Evolutionary conservation across 2,797 vertebrate genomes (phyloP), one percentile per base, ranked within the genome.

Genomic region (Sebastes steindachneri): DNA sequence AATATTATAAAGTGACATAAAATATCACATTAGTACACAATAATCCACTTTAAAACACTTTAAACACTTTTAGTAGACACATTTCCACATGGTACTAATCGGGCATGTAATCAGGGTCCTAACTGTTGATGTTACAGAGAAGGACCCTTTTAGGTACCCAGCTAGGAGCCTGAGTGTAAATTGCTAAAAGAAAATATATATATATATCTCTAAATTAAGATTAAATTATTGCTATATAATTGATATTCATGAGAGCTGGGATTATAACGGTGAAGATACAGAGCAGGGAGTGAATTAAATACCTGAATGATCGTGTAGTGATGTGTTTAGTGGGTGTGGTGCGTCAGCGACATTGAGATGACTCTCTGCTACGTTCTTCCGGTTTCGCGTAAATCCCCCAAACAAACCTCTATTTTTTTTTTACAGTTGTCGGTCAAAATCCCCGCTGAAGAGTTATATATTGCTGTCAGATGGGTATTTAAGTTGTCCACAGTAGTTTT

Each of bases 101-200:
- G 6, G 0, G 15, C 41, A 45, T 23, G 35, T 15, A 41, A 25
- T 59, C 25, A n/a, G 7, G 59, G 33, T 73, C 66, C 33, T 10
- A 29, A 37, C 12, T 23, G 58, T 37, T 51, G 5, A 31, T 29
- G 53, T n/a, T 17, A 1, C 5, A 1, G 0, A 9, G 25, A 82
- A 92, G 73, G 90, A 78, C 90, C 93, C 62, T 21, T 79, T 79
- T 66, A 7, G 92, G 90, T 82, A 5, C 54, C 80, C 4, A 14
- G 15, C 3, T 1, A 9, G 68, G 6, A 29, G 94, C 93, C 94
- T 93, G 86, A 86, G 0, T 57, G 35, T 21, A 93, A 93, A 87
- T 75, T 0, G 9, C 1, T 7, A 26, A 41, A n/a, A 55, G 23
- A 5, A 7, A 29, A 3, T 4, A 28, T 28, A 28, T 6, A 28